Base-by-base conservation (phyloP, 2,888 invertebrate species). In the Drosophila eohydei region DNA sequence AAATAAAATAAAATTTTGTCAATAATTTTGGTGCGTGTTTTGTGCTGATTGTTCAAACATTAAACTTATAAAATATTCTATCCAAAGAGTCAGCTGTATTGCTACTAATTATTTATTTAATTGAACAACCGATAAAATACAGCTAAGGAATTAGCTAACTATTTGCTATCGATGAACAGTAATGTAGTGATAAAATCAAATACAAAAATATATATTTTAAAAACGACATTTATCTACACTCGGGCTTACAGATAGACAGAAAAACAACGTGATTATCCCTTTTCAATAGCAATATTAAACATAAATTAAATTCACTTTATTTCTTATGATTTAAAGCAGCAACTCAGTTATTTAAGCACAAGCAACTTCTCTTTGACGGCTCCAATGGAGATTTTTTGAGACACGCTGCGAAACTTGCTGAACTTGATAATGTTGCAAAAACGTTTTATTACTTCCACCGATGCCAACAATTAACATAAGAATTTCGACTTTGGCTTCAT, bases 371-470 rank as follows among this genome's bases (percentile, higher is more conserved):
- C 3, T 12, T 7, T 7, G 0, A 6, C 1, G 7, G 21, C 21
- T 36, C 34, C 16, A n/a, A n/a, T n/a, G 32, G 5, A 6, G 16
- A 16, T 30, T 46, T 28, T 32, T 32, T 11, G 1, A 4, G n/a
- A n/a, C n/a, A 30, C 30, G 5, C 48, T 36, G 50, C 58, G 70
- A 64, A 80, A 80, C 80, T 76, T 84, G 71, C 54, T 76, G 57
- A 52, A 57, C 62, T 82, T 76, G 84, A 87, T 82, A 87, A 84
- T 84, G 87, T 82, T 84, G 67, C 72, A 14, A 74, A 78, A 72
- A 84, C 82, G 84, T 85, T 85, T 84, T 87, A 85, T 84, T 87
- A 87, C 87, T 84, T 85, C 87, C 84, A 85, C 84, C 80, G 84
- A 85, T 87, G 84, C 78, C 76, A 84, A 82, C 87, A 85, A 85